These are phyloP conservation scores for Bombus confusus DNA, from an alignment of 1,140 invertebrate genomes.

Conservation along the genomic window DNA sequence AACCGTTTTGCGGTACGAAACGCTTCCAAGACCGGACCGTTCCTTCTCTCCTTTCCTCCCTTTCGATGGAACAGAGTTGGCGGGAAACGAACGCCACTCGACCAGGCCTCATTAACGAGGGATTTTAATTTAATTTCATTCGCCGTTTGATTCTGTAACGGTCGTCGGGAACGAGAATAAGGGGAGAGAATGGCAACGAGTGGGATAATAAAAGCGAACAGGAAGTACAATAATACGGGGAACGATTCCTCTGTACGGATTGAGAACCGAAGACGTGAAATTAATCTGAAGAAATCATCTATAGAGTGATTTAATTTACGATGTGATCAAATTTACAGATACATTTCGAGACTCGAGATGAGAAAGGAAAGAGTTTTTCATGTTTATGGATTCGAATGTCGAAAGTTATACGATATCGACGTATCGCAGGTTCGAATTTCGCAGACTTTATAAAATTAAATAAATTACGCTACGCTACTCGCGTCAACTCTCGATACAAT, in stretches of 20 bases:
- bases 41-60: neutral
- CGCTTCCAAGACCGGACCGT: neutral
- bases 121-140: slow-evolving; percentile 36
- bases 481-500: neutral
- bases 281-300: neutral
- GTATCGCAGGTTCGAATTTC: no score
- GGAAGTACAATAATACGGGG: neutral
- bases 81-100: slow-evolving; percentile 2
- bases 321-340: no score
- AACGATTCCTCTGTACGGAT: neutral
- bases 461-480: no score
- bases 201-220: slow-evolving; percentile 6
- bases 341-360: no score
- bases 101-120: slow-evolving; percentile 18
- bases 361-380: no score
- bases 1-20: slow-evolving; percentile 49
- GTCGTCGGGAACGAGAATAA: neutral
- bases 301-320: neutral
- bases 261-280: neutral
- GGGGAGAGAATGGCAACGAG: neutral
- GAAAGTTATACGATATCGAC: no score
- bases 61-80: neutral
- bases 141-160: neutral
- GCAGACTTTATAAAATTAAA: no score
- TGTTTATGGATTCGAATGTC: no score